phyloP scores from a whole-genome alignment of 2,113 vertebrate genomes.

The Proterorhinus semilunaris region DNA sequence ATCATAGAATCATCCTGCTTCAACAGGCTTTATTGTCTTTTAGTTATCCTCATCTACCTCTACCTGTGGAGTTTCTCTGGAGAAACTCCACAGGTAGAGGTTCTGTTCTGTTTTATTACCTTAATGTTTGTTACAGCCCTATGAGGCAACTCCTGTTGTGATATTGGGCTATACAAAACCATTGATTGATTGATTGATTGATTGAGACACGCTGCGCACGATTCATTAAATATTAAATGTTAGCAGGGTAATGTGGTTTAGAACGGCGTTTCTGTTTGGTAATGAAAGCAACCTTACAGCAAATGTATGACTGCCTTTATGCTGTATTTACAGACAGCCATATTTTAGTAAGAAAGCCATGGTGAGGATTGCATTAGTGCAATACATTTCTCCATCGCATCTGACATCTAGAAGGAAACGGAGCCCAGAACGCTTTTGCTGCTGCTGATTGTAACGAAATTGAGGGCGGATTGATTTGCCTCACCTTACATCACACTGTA shows the following conservation, averaged over 20 bases:
- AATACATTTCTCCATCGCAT: slow-evolving; percentile 26
- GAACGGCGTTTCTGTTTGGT: slow-evolving; percentile 5
- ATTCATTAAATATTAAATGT: slow-evolving; percentile 21
- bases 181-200: no score
- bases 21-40: slow-evolving; percentile 60
- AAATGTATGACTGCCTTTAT: slow-evolving; percentile 2
- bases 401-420: slow-evolving; percentile 5
- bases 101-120: no score
- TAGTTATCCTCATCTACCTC: slow-evolving; percentile 49
- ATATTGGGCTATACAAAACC: no score
- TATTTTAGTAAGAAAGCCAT: not conserved
- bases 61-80: slow-evolving; percentile 28
- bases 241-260: slow-evolving; percentile 21
- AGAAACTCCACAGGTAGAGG: no score
- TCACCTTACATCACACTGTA: slow-evolving; percentile 36
- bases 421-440: slow-evolving; percentile 7
- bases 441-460: slow-evolving; percentile 39
- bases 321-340: not conserved
- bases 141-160: no score
- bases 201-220: no score
- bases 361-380: slow-evolving; percentile 28
- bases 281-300: not conserved
- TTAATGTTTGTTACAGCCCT: no score
- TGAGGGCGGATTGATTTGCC: slow-evolving; percentile 54
- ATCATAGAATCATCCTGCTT: slow-evolving; percentile 65